Conservation (phyloP, 2,888 invertebrate genomes). For the Harpalus rufipes region DNA sequence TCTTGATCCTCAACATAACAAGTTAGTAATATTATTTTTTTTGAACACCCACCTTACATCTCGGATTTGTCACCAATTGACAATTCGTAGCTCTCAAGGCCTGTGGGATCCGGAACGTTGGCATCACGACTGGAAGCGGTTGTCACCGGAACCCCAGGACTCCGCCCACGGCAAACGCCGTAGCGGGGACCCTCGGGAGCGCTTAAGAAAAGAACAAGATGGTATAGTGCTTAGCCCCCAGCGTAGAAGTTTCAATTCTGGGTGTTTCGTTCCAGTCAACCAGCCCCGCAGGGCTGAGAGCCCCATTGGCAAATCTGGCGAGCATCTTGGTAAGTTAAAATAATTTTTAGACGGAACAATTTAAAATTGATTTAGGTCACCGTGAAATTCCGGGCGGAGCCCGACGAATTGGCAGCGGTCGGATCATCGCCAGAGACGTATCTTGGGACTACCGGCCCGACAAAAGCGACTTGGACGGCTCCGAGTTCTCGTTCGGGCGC, state of each 20-base stretch:
- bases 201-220: conserved; percentile 89
- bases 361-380: conserved; percentile 73
- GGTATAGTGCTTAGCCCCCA: conserved; percentile 92
- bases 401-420: conserved; percentile 91
- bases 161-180: conserved; percentile 76
- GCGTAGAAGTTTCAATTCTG: conserved; percentile 91
- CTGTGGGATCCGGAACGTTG: conserved; percentile 80
- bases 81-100: conserved; percentile 72
- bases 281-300: conserved; percentile 73
- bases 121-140: conserved; percentile 80
- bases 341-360: no score
- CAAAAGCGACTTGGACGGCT: conserved; percentile 69
- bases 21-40: conserved; percentile 76
- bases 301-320: conserved; percentile 71
- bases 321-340: conserved; percentile 61
- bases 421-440: conserved; percentile 84
- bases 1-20: conserved; percentile 80
- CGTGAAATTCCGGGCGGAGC: conserved; percentile 74
- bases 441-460: conserved; percentile 79
- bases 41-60: conserved; percentile 73
- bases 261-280: conserved; percentile 87
- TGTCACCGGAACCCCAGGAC: conserved; percentile 79
- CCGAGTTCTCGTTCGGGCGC: conserved; percentile 58
- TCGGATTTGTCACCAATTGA: no score
- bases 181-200: conserved; percentile 85